phyloP scores from a whole-genome alignment of 2,113 vertebrate genomes.

The Benitochromis conjunctus region DNA sequence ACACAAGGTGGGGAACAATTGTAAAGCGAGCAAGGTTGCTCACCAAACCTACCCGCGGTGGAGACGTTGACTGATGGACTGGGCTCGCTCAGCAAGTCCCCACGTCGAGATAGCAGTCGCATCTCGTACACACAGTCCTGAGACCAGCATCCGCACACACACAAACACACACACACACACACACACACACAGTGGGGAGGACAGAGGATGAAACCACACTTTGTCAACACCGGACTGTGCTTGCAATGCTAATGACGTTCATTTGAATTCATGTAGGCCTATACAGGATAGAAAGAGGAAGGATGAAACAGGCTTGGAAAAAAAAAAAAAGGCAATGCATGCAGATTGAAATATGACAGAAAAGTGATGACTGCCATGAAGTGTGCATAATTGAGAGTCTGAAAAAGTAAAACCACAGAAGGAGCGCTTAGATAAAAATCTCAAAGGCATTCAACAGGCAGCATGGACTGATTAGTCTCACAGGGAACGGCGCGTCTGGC shows the following conservation, averaged over 20 bases:
- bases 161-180: background rate
- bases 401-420: background rate
- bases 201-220: slow-evolving; percentile 67
- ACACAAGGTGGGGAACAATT: background rate
- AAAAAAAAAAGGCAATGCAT: background rate
- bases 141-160: background rate
- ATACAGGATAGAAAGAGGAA: background rate
- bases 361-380: slow-evolving; percentile 32
- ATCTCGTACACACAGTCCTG: slow-evolving; percentile 90
- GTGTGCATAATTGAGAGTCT: slow-evolving; percentile 17
- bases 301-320: background rate
- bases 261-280: slow-evolving; percentile 64
- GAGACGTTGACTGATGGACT: slow-evolving; percentile 91
- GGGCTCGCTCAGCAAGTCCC: slow-evolving; percentile 86
- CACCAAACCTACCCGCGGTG: slow-evolving; percentile 79
- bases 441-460: slow-evolving; percentile 10
- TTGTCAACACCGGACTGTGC: slow-evolving; percentile 64
- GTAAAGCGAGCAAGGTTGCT: slow-evolving; percentile 18
- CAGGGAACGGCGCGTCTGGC: background rate
- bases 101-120: slow-evolving; percentile 86
- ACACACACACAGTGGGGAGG: slow-evolving; percentile 27
- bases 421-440: slow-evolving; percentile 12
- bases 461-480: slow-evolving; percentile 24
- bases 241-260: slow-evolving; percentile 69
- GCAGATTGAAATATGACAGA: slow-evolving; percentile 29